Evolutionary conservation across 92 coral and sea anemone genomes (phyloP).

Genomic region (Parazoanthus darwini): DNA sequence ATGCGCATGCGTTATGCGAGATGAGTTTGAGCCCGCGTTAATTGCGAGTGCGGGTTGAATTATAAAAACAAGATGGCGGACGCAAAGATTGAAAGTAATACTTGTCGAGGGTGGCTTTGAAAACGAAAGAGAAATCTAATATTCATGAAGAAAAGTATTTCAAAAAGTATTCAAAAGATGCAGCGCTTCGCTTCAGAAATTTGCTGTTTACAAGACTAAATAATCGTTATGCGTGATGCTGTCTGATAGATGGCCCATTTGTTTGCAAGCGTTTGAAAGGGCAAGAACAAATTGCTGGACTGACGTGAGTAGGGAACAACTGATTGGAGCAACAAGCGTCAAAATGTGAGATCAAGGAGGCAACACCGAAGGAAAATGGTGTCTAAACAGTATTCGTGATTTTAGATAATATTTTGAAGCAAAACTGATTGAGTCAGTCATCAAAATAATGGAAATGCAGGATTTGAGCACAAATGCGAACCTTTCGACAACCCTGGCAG

Average conservation of each 20-base stretch:
- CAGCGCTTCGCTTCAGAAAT: too few species aligned
- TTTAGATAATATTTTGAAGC: not conserved
- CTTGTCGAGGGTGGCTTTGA: too few species aligned
- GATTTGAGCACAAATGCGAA: constrained; percentile 4
- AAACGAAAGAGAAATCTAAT: not conserved
- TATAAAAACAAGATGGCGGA: not conserved
- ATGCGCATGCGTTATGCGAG: not conserved
- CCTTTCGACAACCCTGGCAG: constrained; percentile 7
- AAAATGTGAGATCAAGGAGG: not conserved
- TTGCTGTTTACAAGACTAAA: too few species aligned
- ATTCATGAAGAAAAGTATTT: not conserved
- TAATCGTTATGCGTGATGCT: not conserved
- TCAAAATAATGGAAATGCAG: not conserved
- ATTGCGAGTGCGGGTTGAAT: not conserved
- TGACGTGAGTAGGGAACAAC: too few species aligned
- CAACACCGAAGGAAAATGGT: not conserved
- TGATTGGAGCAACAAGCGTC: not conserved
- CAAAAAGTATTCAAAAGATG: too few species aligned
- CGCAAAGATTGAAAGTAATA: too few species aligned
- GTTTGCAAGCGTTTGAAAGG: not conserved
- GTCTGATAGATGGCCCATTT: not conserved
- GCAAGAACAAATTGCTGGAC: not conserved
- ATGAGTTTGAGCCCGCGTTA: too few species aligned
- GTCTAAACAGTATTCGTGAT: constrained; percentile 7
- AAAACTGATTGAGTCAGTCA: too few species aligned